Evolutionary conservation across 2,888 invertebrate genomes (phyloP).

Genomic region (Euclidia mi): DNA sequence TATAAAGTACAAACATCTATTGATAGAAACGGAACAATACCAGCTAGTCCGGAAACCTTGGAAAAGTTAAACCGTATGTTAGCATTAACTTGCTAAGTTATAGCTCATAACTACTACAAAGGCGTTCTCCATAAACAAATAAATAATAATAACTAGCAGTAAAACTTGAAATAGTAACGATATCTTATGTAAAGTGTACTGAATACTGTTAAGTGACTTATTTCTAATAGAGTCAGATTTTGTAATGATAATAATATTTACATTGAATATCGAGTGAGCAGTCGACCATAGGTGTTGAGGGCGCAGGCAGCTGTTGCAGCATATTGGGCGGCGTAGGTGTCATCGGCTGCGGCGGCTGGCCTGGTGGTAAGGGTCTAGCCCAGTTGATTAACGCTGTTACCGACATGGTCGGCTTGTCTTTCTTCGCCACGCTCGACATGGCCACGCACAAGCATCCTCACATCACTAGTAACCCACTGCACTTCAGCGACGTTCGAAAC

Average conservation of each 20-base stretch:
- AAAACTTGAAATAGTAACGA: neutral
- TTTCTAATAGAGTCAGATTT: conserved; percentile 3
- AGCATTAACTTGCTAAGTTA: conserved; percentile 37
- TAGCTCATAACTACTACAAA: conserved; percentile 17
- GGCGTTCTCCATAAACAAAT: conserved; percentile 16
- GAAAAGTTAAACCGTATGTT: conserved; percentile 27
- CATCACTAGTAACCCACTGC: conserved; percentile 82
- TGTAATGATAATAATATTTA: conserved; percentile 66
- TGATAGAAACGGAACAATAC: conserved; percentile 30
- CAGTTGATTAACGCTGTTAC: conserved; percentile 95
- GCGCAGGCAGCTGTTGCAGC: conserved; percentile 64
- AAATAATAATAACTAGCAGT: conserved; percentile 16
- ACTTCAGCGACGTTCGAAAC: conserved; percentile 58
- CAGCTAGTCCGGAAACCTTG: conserved; percentile 36
- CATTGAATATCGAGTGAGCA: conserved; percentile 87
- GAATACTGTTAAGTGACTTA: no score
- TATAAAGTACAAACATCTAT: conserved; percentile 10
- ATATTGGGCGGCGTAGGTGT: conserved; percentile 64
- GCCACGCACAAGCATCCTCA: conserved; percentile 86
- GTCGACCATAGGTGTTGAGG: conserved; percentile 78
- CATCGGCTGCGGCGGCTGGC: conserved; percentile 77
- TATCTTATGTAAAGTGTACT: neutral
- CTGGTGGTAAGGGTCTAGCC: conserved; percentile 88
- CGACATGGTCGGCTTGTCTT: conserved; percentile 96
- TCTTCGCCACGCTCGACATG: conserved; percentile 93